These are phyloP conservation scores for Odontocolon sp. DNA, from an alignment of 2,888 invertebrate genomes.

Conservation along the genomic window DNA sequence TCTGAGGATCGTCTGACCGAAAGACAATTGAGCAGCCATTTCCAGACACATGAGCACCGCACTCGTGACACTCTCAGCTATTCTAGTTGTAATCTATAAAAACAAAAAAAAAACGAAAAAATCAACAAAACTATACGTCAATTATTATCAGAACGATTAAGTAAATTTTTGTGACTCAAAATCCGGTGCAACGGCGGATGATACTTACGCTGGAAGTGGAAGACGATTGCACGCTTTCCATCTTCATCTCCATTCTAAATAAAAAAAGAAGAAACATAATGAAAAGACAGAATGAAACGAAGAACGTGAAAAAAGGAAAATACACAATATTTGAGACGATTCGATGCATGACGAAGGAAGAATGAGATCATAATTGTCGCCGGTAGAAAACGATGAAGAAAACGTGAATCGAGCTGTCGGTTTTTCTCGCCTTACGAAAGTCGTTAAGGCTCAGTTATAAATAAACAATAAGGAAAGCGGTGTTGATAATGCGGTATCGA, in stretches of 20 bases:
- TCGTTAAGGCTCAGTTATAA: slow-evolving; percentile 64
- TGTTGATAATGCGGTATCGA: slow-evolving; percentile 70
- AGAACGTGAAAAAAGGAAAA: neutral
- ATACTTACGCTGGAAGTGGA: too few relatives aligned
- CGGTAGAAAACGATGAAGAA: slow-evolving; percentile 37
- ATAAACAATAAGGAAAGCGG: slow-evolving; percentile 68
- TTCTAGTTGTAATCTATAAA: slow-evolving; percentile 39
- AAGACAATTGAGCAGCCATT: slow-evolving; percentile 64
- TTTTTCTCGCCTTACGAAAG: slow-evolving; percentile 20
- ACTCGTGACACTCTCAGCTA: slow-evolving; percentile 38
- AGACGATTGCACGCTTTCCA: slow-evolving; percentile 46
- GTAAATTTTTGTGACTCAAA: too few relatives aligned
- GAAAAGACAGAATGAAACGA: neutral
- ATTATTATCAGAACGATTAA: too few relatives aligned
- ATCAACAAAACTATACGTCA: neutral
- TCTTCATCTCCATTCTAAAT: slow-evolving; percentile 45
- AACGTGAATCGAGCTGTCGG: slow-evolving; percentile 15
- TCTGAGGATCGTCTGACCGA: slow-evolving; percentile 82
- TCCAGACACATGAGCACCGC: slow-evolving; percentile 63
- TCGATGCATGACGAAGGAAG: neutral
- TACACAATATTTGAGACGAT: neutral
- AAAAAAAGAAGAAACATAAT: slow-evolving; percentile 10
- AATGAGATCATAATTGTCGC: neutral
- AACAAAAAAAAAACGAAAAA: neutral
- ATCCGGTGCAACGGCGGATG: too few relatives aligned